These are phyloP conservation scores for Melipona quadrifasciata DNA, from an alignment of 1,140 invertebrate genomes.

Conservation along the genomic window DNA sequence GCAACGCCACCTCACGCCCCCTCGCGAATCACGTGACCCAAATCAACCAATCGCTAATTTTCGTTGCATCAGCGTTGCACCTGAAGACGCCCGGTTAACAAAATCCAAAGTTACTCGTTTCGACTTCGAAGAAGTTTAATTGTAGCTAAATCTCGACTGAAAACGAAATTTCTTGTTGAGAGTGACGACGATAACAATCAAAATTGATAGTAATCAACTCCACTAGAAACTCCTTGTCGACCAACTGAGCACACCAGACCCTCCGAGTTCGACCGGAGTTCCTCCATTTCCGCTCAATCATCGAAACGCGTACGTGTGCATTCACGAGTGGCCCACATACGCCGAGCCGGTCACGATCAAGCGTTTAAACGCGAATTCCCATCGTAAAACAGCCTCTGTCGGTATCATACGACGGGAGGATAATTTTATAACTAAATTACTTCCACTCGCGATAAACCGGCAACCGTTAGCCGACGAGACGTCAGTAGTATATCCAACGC, in stretches of 20 bases:
- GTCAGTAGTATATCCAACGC: no score
- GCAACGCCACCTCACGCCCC: no score
- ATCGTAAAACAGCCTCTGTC: slow-evolving; percentile 7
- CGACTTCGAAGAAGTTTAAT: no score
- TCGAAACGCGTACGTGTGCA: not conserved
- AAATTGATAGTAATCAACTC: not conserved
- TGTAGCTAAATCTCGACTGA: no score
- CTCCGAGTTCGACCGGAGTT: not conserved
- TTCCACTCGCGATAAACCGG: slow-evolving; percentile 17
- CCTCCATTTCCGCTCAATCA: not conserved
- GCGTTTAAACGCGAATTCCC: slow-evolving; percentile 11
- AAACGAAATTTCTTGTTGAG: no score
- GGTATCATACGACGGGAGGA: not conserved
- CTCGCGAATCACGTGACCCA: no score
- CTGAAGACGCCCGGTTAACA: no score
- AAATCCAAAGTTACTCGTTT: no score
- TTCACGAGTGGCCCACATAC: slow-evolving; percentile 5
- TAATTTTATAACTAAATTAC: slow-evolving; percentile 26
- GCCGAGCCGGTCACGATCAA: not conserved
- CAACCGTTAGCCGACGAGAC: slow-evolving; percentile 1
- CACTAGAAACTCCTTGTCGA: not conserved
- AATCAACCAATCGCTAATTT: no score
- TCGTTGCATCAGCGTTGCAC: no score
- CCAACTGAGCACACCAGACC: not conserved
- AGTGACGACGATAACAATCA: no score